Evolutionary conservation across 2,113 vertebrate genomes (phyloP), one percentile per base, ranked within the genome.

Genomic region (Clarias macrocephalus): DNA sequence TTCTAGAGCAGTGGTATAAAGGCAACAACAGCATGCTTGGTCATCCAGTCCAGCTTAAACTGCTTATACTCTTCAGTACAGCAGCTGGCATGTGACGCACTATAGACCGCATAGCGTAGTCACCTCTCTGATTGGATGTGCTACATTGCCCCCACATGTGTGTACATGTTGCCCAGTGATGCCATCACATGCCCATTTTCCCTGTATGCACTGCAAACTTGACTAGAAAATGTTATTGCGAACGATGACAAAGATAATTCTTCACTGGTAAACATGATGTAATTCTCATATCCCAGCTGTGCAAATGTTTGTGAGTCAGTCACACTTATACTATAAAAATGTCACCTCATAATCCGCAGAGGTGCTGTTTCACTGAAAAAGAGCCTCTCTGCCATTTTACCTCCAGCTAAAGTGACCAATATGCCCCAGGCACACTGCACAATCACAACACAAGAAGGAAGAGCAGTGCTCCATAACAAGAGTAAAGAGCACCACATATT

Each of bases 381-480:
- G 48, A 63, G 84, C 15, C 72, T 63, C 25, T 42, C 59, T 54
- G 59, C 84, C 63, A 42, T 16, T 63, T 76, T 33, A 75, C 83
- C 68, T 75, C 56, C 25, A 25, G 15, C 57, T 76, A 48, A 48
- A 76, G 57, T 42, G 70, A 63, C 56, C 56, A 62, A 73, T n/a
- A 85, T 60, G 25, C 15, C 70, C 59, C 15, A 15, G 48, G 72
- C 57, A 77, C 5, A 3, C 52, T 33, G n/a, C 23, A 13, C 65
- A 84, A 66, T 72, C 63, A 81, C 10, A 60, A 65, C 15, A 75
- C 37, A 88, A 75, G 83, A 57, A 42, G 76, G 56, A 7, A 18
- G 18, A 89, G 63, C 88, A 87, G 23, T 63, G 62, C 5, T 73
- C 54, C 76, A 73, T 62, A 72, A 91, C 85, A 85, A 60, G 73